phyloP scores from a whole-genome alignment of 2,797 vertebrate genomes.

The Trematomus bernacchii region DNA sequence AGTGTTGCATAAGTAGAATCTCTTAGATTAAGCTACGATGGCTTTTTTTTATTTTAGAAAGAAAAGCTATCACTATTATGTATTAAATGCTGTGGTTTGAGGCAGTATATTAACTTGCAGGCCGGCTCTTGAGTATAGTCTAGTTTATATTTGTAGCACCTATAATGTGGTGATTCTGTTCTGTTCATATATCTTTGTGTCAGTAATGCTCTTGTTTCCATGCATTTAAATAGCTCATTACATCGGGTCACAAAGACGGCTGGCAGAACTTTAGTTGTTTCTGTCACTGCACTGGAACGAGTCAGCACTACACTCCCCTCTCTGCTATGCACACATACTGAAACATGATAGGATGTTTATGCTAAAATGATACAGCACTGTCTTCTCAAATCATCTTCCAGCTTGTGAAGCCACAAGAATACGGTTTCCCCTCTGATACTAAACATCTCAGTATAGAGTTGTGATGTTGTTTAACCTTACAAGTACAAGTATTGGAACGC shows the following conservation, averaged over 20 bases:
- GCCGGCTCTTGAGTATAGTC: background rate
- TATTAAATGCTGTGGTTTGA: background rate
- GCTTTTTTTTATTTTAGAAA: background rate
- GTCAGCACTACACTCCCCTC: constrained; percentile 10
- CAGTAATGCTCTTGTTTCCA: constrained; percentile 46
- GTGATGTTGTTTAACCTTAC: background rate
- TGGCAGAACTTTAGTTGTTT: constrained; percentile 35
- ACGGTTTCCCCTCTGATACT: constrained; percentile 5
- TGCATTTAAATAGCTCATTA: constrained; percentile 87
- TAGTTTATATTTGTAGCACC: background rate
- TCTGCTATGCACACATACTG: constrained; percentile 14
- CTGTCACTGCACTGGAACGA: constrained; percentile 24
- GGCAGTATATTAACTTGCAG: background rate
- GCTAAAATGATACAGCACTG: background rate
- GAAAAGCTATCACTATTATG: background rate
- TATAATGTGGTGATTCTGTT: constrained; percentile 1
- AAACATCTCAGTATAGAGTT: background rate
- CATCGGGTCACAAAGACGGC: constrained; percentile 47
- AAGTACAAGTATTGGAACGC: background rate
- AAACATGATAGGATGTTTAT: constrained; percentile 11
- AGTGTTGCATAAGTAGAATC: background rate
- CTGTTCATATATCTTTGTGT: background rate
- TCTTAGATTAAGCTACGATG: background rate
- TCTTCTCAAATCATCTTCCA: constrained; percentile 24
- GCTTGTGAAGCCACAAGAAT: background rate